Evolutionary conservation across 2,888 invertebrate species (phyloP).

Genomic region (Macrosoma leucophasiata): DNA sequence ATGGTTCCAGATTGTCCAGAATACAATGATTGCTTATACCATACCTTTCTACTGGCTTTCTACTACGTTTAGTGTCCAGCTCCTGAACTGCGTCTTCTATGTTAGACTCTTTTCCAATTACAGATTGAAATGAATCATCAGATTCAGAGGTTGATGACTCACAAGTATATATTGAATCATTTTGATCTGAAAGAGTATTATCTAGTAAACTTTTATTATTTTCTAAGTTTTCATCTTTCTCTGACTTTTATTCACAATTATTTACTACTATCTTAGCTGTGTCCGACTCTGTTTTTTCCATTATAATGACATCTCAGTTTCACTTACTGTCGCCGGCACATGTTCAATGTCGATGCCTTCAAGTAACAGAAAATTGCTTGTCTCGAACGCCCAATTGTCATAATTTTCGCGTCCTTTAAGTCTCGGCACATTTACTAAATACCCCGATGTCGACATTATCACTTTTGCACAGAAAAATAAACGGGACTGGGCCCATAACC

Average conservation of each 20-base stretch:
- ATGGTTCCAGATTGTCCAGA: constrained; percentile 3
- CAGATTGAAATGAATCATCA: constrained; percentile 1
- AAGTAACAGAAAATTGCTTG: too few species aligned
- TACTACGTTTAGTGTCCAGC: constrained; percentile 1
- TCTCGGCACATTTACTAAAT: too few species aligned
- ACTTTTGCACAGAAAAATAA: too few species aligned
- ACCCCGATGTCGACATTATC: too few species aligned
- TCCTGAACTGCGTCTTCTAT: neutral
- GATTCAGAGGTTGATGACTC: neutral
- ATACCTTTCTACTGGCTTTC: constrained; percentile 10
- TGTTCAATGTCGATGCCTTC: too few species aligned
- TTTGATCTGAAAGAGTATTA: neutral
- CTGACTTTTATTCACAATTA: constrained; percentile 2
- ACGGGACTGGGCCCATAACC: too few species aligned
- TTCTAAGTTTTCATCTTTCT: neutral
- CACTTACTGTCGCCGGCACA: too few species aligned
- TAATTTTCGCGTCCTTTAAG: too few species aligned
- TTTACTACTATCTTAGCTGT: neutral
- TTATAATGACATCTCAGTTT: constrained; percentile 22
- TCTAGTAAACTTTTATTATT: neutral
- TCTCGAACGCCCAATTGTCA: too few species aligned
- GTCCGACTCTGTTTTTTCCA: constrained; percentile 6
- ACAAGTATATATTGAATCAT: constrained; percentile 4
- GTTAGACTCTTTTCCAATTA: neutral
- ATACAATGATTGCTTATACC: constrained; percentile 10